Evolutionary conservation across 2,888 invertebrate genomes (phyloP), one percentile per base, ranked within the genome.

Genomic region (Euplexia lucipara): DNA sequence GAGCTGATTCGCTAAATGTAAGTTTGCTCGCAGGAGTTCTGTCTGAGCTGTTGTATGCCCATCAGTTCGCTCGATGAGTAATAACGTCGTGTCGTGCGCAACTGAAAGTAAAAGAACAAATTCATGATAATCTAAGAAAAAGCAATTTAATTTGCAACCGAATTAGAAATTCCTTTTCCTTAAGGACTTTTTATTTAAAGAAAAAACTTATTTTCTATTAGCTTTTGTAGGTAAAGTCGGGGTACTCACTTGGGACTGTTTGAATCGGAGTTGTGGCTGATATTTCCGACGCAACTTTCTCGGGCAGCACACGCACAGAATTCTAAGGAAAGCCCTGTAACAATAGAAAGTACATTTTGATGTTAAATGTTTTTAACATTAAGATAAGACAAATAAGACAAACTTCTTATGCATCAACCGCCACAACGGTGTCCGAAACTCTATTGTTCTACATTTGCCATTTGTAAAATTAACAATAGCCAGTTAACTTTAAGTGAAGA

Each of bases 271-370:
- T 79, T 98, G 98, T 22, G 98, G 97, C 88, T 98, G 97, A 92
- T 98, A 98, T 92, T 97, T 97, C 89, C 97, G 96, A 79, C 97
- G 96, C 82, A 98, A 96, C 87, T 97, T 97, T 81, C 98, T 96
- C 2, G 98, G 98, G 92, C 98, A 98, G 94, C 98, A 98, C 49
- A 97, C 97, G 94, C 98, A 99, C 67, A 99, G 94, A 84, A 99
- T 98, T 87, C 98, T 97, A 62, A 98, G 97, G 91, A 99, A 99
- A 20, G 99, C 99, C 92, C 99, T 98, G 97, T 22, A 97, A 95
- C 92, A 92, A 91, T n/a, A n/a, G 79, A 82, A 75, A 80, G 37
- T 41, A 30, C 18, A 39, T 56, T 44, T 58, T 63, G 2, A 57
- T 53, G 34, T 57, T n/a, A 45, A 65, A 52, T 53, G 52, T 52